Conservation (phyloP, 2,797 vertebrate species). For the Acropternis orthonyx region DNA sequence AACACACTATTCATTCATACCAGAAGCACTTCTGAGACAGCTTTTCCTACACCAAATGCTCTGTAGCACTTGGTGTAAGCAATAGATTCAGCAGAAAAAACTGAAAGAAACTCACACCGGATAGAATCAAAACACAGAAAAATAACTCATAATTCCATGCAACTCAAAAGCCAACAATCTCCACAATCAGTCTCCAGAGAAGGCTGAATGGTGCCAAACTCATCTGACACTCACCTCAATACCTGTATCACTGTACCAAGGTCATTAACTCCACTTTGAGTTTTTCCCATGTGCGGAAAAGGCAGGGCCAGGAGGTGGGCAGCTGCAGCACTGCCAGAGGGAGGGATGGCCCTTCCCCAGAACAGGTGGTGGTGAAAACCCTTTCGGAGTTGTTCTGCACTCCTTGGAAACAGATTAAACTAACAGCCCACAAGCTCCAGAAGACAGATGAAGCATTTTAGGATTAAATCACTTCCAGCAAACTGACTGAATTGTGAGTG, state of each 20-base stretch:
- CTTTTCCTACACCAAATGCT: background rate
- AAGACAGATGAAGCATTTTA: constrained; percentile 10
- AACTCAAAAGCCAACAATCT: background rate
- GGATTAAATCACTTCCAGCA: background rate
- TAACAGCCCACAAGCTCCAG: background rate
- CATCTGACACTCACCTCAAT: background rate
- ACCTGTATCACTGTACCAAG: background rate
- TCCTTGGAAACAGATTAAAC: constrained; percentile 39
- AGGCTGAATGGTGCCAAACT: background rate
- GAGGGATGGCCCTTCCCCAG: background rate
- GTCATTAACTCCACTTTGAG: background rate
- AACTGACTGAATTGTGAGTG: background rate
- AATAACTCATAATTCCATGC: background rate
- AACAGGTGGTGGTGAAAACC: constrained; percentile 28
- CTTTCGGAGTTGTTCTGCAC: background rate
- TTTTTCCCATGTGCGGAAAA: background rate
- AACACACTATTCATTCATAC: background rate
- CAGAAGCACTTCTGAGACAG: background rate
- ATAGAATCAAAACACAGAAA: background rate
- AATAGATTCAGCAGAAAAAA: background rate
- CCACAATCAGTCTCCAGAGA: background rate
- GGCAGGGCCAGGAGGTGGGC: background rate
- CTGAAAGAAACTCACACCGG: background rate
- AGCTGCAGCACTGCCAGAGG: background rate
- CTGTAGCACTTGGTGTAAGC: background rate